Conservation (phyloP, 2,113 vertebrate species). For the Cervus canadensis region DNA sequence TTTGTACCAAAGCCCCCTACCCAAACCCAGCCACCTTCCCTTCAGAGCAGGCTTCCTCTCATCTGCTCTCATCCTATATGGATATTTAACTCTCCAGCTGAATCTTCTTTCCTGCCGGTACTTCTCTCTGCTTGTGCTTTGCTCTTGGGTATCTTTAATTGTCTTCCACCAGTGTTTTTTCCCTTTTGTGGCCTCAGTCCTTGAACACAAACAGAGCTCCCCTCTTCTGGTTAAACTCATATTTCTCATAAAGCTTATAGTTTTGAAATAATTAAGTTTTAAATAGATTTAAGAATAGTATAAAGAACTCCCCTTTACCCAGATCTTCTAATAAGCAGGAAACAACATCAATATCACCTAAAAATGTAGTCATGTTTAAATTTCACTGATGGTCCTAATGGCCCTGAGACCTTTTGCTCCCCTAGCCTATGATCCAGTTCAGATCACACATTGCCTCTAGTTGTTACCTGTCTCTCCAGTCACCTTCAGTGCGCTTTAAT, state of each 20-base stretch:
- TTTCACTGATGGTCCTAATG: background rate
- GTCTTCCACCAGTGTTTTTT: background rate
- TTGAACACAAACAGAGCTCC: background rate
- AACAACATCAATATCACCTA: background rate
- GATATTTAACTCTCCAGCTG: background rate
- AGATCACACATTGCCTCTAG: background rate
- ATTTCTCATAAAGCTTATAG: background rate
- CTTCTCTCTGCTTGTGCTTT: background rate
- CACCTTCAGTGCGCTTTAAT: background rate
- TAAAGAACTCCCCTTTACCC: background rate
- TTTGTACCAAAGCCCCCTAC: background rate
- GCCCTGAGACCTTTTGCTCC: too few species aligned
- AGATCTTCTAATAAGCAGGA: background rate
- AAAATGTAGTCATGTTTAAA: background rate
- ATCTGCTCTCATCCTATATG: background rate
- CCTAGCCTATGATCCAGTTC: background rate
- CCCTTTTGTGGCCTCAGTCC: background rate
- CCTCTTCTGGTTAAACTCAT: background rate
- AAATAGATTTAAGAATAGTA: background rate
- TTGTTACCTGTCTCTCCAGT: background rate
- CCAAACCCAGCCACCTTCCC: background rate
- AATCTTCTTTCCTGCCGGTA: background rate
- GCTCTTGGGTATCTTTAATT: background rate
- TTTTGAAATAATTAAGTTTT: background rate
- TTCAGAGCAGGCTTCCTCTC: background rate